Evolutionary conservation across 2,113 vertebrate genomes (phyloP).

Genomic region (Caranx melampygus): DNA sequence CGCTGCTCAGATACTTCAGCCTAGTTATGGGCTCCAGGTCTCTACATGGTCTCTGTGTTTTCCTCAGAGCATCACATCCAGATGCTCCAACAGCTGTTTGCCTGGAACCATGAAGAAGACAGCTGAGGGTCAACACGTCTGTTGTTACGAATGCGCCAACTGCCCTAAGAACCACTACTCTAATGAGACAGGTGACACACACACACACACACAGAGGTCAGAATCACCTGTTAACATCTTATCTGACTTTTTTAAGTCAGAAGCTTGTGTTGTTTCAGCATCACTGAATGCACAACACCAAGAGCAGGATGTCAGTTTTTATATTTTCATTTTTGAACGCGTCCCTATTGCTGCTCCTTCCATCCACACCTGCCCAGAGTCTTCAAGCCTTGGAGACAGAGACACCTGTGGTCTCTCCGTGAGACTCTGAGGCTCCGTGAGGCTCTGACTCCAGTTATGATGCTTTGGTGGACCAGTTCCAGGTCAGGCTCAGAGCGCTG

Average conservation of each 20-base stretch:
- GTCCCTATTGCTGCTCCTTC: too few relatives aligned
- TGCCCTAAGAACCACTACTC: slow-evolving; percentile 90
- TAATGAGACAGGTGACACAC: slow-evolving; percentile 83
- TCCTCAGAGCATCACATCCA: slow-evolving; percentile 85
- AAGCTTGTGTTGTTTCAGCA: not conserved
- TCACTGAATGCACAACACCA: not conserved
- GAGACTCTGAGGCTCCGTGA: too few relatives aligned
- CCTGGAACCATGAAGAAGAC: slow-evolving; percentile 90
- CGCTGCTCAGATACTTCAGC: too few relatives aligned
- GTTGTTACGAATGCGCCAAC: slow-evolving; percentile 89
- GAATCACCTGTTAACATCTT: too few relatives aligned
- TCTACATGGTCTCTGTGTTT: not conserved
- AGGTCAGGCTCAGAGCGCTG: not conserved
- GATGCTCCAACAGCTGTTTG: slow-evolving; percentile 87
- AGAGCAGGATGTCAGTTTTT: too few relatives aligned
- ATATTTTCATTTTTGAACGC: too few relatives aligned
- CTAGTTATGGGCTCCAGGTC: too few relatives aligned
- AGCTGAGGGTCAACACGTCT: slow-evolving; percentile 87
- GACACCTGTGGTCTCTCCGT: too few relatives aligned
- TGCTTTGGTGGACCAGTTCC: not conserved
- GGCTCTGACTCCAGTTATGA: not conserved
- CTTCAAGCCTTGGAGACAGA: too few relatives aligned
- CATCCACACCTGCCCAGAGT: too few relatives aligned
- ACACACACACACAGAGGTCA: not conserved
- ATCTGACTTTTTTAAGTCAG: too few relatives aligned